These are phyloP conservation scores for Telenomus remus DNA, from an alignment of 1,140 invertebrate species.

Conservation along the genomic window DNA sequence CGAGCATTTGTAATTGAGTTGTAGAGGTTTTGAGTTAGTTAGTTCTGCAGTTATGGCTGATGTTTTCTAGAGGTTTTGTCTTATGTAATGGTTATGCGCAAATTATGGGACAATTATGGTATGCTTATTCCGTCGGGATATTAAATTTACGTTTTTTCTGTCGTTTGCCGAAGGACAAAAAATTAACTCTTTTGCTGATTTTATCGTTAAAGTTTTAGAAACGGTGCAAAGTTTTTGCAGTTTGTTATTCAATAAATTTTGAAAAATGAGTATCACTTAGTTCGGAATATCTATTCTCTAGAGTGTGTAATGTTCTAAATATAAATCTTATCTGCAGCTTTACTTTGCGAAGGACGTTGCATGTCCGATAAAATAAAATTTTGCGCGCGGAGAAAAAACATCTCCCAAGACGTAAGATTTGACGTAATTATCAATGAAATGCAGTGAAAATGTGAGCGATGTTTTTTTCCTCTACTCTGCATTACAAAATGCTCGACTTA, in stretches of 20 bases:
- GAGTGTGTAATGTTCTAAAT: constrained; percentile 20
- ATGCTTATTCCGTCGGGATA: too few relatives aligned
- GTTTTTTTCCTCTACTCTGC: background rate
- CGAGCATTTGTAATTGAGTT: constrained; percentile 7
- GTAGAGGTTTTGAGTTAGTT: constrained; percentile 8
- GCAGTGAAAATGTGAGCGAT: constrained; percentile 2
- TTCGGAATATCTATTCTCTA: background rate
- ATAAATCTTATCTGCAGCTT: constrained; percentile 32
- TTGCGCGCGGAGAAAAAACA: constrained; percentile 4
- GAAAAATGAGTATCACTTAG: too few relatives aligned
- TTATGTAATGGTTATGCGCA: background rate
- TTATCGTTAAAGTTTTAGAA: too few relatives aligned
- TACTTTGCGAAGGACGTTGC: constrained; percentile 26
- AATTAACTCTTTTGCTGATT: too few relatives aligned
- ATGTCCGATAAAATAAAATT: constrained; percentile 21
- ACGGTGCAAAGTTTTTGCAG: too few relatives aligned
- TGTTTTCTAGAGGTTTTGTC: background rate
- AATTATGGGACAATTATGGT: constrained; percentile 1
- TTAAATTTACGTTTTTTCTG: background rate
- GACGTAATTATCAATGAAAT: constrained; percentile 40
- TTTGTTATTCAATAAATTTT: too few relatives aligned
- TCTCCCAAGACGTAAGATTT: constrained; percentile 17
- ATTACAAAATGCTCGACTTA: constrained; percentile 9
- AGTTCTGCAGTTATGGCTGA: constrained; percentile 4
- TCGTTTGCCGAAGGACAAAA: too few relatives aligned